Evolutionary conservation across 2,113 vertebrate species (phyloP).

Genomic region (Condylura cristata): DNA sequence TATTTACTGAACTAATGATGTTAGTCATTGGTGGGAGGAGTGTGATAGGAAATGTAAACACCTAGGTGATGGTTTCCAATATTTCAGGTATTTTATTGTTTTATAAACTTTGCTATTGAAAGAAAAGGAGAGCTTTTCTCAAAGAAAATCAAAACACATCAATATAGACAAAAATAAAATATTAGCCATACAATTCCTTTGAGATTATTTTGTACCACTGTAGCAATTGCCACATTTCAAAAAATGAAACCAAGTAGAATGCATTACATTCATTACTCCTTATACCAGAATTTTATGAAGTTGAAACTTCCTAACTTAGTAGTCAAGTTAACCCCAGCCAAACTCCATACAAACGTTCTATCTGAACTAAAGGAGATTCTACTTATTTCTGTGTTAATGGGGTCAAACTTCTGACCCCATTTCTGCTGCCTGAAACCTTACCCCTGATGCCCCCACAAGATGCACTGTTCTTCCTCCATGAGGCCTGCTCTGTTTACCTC

Average conservation of each 20-base stretch:
- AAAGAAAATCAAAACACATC: not conserved
- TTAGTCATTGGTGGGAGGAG: not conserved
- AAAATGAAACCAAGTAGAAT: slow-evolving; percentile 12
- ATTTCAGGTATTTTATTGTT: not conserved
- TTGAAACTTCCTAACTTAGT: not conserved
- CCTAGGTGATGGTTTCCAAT: not conserved
- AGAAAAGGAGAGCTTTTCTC: slow-evolving; percentile 1
- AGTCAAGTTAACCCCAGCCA: not conserved
- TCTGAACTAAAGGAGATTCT: not conserved
- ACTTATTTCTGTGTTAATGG: not conserved
- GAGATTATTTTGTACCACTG: not conserved
- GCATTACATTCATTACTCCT: not conserved
- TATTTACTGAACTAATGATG: slow-evolving; percentile 30
- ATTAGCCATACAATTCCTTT: not conserved
- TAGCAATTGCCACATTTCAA: not conserved
- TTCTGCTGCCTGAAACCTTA: not conserved
- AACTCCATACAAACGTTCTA: not conserved
- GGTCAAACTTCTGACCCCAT: not conserved
- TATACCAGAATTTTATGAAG: not conserved
- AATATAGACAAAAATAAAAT: not conserved
- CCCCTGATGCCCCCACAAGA: not conserved
- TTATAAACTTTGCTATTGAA: not conserved
- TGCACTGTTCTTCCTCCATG: not conserved
- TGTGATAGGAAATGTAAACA: not conserved
- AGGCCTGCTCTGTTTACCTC: not conserved